Evolutionary conservation across 2,113 vertebrate genomes (phyloP), one percentile per base, ranked within the genome.

Genomic region (Cichladusa arquata): DNA sequence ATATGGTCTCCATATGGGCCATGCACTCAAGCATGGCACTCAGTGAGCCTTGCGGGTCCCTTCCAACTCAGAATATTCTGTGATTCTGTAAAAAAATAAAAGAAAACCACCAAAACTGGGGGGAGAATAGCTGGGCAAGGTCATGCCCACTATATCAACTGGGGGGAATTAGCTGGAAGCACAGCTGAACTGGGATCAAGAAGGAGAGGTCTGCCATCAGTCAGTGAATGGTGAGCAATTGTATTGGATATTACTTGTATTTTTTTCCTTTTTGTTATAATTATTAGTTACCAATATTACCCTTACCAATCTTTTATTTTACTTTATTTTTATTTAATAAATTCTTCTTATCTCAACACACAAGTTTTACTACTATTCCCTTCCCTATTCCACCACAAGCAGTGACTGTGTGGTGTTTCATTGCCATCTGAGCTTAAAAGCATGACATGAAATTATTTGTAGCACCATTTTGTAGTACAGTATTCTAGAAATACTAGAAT

Each of bases 171-270:
- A 40, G 12, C 24, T 40, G 50, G 60, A 65, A 65, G 29, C 1
- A 2, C 11, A 28, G n/a, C 24, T 23, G 15, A 48, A 29, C 34
- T 48, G 70, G 50, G 60, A 40, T n/a, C 9, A 6, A 20, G n/a
- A 40, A 56, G 8, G 15, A 6, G 7, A 40, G 15, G 6, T 13
- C 13, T 65, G 58, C 11, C 23, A 38, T 19, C 0, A 0, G 23
- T n/a, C 29, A 65, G 24, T 6, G 42, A 40, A 24, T 5, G 6
- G 12, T 0, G 0, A 65, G 9, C 23, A 48, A n/a, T 10, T 47
- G 9, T 4, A 29, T 10, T 4, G 9, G n/a, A 14, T 5, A 29
- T 19, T 26, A 33, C 3, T 54, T n/a, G 14, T 2, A 9, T 9
- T 10, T 28, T 65, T 74, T 57, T 11, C 8, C 12, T 13, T 66